A percentile compares a stretch with the other conserved stretches of the same genome.
phyloP scores from a whole-genome alignment of 2,113 vertebrate genomes.

The Progne subis region DNA sequence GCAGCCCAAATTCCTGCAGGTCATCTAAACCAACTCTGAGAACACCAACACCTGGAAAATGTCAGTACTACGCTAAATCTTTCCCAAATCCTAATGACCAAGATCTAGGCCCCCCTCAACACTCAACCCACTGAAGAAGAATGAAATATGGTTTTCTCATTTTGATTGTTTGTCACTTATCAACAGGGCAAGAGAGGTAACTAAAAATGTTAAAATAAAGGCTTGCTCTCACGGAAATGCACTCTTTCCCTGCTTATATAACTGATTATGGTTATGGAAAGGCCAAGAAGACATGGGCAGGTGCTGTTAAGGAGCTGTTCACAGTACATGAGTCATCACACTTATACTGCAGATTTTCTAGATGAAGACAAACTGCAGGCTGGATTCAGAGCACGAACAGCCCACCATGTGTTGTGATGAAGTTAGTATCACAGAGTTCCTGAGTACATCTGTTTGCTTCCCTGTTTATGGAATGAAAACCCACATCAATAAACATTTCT shows the following conservation, averaged over 20 bases:
- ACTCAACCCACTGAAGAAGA: not conserved
- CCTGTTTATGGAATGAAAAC: not conserved
- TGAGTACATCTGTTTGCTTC: not conserved
- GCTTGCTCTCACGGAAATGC: not conserved
- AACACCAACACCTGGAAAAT: not conserved
- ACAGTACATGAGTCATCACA: slow-evolving; percentile 13
- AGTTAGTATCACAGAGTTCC: not conserved
- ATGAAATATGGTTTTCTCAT: not conserved
- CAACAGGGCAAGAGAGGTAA: not conserved
- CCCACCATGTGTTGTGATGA: not conserved
- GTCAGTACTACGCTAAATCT: not conserved
- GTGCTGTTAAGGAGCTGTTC: not conserved
- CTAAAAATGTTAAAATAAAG: not conserved
- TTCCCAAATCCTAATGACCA: not conserved
- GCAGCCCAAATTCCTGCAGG: not conserved
- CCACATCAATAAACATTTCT: not conserved
- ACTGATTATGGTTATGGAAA: not conserved
- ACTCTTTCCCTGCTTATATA: not conserved
- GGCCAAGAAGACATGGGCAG: not conserved
- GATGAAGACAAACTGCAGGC: slow-evolving; percentile 13
- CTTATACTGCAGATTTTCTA: not conserved
- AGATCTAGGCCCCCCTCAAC: not conserved
- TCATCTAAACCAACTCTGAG: not conserved
- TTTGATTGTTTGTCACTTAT: not conserved
- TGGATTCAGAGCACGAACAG: not conserved